phyloP scores from a whole-genome alignment of 2,888 invertebrate genomes.

The Eustalomyia histrio region DNA sequence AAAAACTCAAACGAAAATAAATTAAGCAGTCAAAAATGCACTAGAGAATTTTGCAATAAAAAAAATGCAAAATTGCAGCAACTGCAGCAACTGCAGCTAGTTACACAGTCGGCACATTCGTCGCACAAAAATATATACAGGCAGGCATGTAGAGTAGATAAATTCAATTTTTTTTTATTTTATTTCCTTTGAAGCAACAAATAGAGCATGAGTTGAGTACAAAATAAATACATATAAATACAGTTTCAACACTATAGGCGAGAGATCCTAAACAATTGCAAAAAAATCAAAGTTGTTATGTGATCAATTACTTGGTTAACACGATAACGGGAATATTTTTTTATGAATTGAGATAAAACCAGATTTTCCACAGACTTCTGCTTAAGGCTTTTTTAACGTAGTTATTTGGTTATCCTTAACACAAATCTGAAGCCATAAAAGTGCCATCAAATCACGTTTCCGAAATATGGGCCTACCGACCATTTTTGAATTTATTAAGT shows the following conservation, averaged over 20 bases:
- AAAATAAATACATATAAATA: conserved; percentile 22
- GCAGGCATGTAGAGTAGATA: background rate
- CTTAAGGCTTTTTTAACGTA: no score
- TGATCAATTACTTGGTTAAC: no score
- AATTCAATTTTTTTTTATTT: background rate
- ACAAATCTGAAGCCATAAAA: no score
- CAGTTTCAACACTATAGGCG: background rate
- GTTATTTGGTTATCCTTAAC: no score
- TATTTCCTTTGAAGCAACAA: conserved; percentile 39
- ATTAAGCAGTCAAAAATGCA: conserved; percentile 55
- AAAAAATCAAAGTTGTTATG: no score
- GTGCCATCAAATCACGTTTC: no score
- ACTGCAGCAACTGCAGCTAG: background rate
- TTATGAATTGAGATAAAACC: no score
- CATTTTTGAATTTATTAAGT: no score
- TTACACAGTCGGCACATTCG: background rate
- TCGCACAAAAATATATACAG: background rate
- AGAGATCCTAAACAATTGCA: background rate
- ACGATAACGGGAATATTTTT: no score
- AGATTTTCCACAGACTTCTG: no score
- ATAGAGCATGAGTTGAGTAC: conserved; percentile 56
- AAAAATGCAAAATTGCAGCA: conserved; percentile 14
- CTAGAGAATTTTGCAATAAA: conserved; percentile 9
- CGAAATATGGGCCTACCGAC: no score
- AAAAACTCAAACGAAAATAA: conserved; percentile 24